Evolutionary conservation across 2,888 invertebrate species (phyloP).

Genomic region (Synergus gifuensis): DNA sequence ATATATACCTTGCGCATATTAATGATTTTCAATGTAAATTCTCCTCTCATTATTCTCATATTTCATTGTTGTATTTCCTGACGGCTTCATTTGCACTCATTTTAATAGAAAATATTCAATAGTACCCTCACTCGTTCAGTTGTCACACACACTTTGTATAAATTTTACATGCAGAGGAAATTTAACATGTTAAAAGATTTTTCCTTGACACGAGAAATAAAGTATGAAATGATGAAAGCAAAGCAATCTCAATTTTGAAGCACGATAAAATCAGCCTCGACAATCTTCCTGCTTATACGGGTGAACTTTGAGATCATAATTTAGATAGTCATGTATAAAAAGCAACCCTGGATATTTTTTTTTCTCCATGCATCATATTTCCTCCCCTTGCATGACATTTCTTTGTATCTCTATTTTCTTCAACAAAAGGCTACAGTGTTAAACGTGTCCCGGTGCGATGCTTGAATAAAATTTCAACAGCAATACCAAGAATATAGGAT

Average conservation of each 20-base stretch:
- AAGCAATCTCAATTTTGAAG: background rate
- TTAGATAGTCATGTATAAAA: slow-evolving; percentile 4
- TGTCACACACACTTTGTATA: background rate
- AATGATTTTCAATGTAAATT: no score
- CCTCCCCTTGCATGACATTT: slow-evolving; percentile 6
- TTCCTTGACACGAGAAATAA: background rate
- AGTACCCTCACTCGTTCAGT: no score
- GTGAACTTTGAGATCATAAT: slow-evolving; percentile 2
- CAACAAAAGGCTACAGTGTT: slow-evolving; percentile 1
- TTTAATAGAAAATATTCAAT: no score
- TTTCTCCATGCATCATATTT: slow-evolving; percentile 28
- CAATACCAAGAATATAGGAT: slow-evolving; percentile 33
- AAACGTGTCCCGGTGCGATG: background rate
- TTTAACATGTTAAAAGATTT: background rate
- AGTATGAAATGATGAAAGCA: background rate
- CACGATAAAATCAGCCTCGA: background rate
- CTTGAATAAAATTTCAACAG: slow-evolving; percentile 36
- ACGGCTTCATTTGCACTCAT: no score
- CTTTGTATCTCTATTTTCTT: slow-evolving; percentile 26
- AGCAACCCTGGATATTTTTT: slow-evolving; percentile 2
- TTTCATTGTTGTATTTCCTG: no score
- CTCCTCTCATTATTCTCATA: no score
- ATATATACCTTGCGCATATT: no score
- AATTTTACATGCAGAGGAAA: background rate
- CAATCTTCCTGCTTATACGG: background rate